Conservation (phyloP, 1,140 invertebrate species). For the Polyergus mexicanus region DNA sequence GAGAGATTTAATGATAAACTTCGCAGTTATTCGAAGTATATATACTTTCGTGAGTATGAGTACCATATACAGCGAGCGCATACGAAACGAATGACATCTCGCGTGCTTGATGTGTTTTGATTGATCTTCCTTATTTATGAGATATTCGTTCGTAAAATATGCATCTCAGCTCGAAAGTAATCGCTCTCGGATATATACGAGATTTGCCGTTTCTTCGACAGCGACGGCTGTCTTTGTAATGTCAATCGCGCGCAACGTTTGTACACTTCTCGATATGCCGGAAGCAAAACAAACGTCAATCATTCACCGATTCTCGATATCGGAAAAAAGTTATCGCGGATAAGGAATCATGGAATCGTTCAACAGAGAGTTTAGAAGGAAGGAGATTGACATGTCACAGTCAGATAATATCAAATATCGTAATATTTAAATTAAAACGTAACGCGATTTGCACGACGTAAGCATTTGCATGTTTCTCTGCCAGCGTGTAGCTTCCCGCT, state of each 20-base stretch:
- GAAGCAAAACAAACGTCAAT: slow-evolving; percentile 58
- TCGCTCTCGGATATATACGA: background rate
- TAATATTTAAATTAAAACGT: slow-evolving; percentile 14
- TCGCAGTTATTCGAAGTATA: slow-evolving; percentile 28
- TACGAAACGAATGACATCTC: background rate
- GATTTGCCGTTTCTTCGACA: slow-evolving; percentile 1
- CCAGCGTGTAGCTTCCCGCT: background rate
- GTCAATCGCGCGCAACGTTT: slow-evolving; percentile 52
- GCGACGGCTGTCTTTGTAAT: slow-evolving; percentile 33
- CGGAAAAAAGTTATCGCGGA: background rate
- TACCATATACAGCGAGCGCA: background rate
- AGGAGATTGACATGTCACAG: background rate
- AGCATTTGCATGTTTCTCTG: background rate
- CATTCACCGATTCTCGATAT: slow-evolving; percentile 1
- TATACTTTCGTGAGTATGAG: background rate
- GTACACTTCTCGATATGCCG: slow-evolving; percentile 7
- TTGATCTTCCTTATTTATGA: slow-evolving; percentile 6
- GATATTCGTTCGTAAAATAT: slow-evolving; percentile 5
- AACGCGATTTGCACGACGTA: background rate
- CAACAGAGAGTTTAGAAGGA: no score
- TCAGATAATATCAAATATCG: slow-evolving; percentile 18
- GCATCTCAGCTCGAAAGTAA: slow-evolving; percentile 8
- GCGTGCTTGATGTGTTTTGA: background rate
- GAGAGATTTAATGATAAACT: slow-evolving; percentile 79
- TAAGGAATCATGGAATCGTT: background rate